phyloP scores from a whole-genome alignment of 2,797 vertebrate species.

The Gorsachius magnificus region DNA sequence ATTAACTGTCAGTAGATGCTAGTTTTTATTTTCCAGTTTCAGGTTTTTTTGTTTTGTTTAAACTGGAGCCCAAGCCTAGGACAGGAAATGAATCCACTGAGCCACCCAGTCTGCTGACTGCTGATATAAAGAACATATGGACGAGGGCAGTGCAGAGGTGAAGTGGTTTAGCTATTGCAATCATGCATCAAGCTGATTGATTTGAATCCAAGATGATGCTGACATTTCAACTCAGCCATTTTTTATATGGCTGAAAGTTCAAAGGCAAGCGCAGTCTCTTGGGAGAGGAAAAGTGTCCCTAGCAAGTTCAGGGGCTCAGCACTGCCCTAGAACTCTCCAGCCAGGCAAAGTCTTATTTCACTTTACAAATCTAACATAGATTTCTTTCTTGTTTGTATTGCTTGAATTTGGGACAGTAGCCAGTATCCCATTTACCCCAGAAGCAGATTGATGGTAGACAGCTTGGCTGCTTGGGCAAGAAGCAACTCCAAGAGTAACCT shows the following conservation, averaged over 20 bases:
- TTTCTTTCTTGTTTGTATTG: conserved; percentile 20
- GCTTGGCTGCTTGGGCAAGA: conserved; percentile 1
- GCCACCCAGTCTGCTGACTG: conserved; percentile 67
- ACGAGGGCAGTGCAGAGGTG: conserved; percentile 62
- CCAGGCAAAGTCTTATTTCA: conserved; percentile 13
- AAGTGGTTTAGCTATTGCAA: conserved; percentile 61
- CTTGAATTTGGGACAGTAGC: conserved; percentile 35
- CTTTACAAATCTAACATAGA: conserved; percentile 2
- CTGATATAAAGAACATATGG: conserved; percentile 72
- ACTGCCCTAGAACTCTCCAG: conserved; percentile 16
- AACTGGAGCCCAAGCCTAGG: conserved; percentile 52
- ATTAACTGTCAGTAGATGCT: conserved; percentile 45
- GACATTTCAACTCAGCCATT: conserved; percentile 52
- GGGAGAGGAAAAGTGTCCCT: conserved; percentile 50
- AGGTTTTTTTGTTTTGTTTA: conserved; percentile 14
- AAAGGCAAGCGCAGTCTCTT: conserved; percentile 61
- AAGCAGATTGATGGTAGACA: conserved; percentile 13
- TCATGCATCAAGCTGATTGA: conserved; percentile 70
- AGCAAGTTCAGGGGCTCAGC: conserved; percentile 40
- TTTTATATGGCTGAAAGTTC: conserved; percentile 67
- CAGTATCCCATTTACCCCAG: conserved; percentile 9
- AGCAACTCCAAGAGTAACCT: not conserved
- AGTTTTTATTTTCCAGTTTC: conserved; percentile 51
- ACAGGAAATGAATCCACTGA: conserved; percentile 72
- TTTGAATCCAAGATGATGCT: conserved; percentile 71